Conservation (phyloP, 2,113 vertebrate species). For the Lichenostomus cassidix region DNA sequence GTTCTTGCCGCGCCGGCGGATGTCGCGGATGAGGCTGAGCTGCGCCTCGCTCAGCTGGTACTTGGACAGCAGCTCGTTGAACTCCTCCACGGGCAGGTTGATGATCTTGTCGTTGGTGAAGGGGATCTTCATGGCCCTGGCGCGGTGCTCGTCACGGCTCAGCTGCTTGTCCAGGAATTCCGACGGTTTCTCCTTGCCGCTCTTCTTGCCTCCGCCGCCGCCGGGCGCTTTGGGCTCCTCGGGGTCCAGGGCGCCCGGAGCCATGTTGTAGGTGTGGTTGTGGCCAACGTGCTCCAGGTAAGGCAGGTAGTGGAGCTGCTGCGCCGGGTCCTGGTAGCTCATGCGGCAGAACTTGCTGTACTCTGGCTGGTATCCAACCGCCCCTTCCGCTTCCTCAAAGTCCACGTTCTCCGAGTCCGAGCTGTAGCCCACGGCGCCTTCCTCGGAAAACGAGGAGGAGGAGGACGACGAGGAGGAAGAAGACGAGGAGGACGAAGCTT, state of each 20-base stretch:
- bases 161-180: constrained; percentile 91
- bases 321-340: constrained; percentile 94
- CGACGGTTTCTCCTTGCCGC: constrained; percentile 79
- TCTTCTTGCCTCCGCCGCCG: constrained; percentile 74
- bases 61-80: constrained; percentile 96
- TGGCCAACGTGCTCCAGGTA: constrained; percentile 92
- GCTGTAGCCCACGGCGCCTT: constrained; percentile 96
- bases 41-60: constrained; percentile 94
- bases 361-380: constrained; percentile 91
- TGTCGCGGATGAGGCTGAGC: constrained; percentile 95
- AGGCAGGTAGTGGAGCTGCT: constrained; percentile 87
- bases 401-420: constrained; percentile 91
- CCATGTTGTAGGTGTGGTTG: constrained; percentile 98
- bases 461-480: constrained; percentile 80
- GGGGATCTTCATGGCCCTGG: constrained; percentile 95
- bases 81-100: constrained; percentile 96
- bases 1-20: constrained; percentile 94
- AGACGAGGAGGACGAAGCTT: constrained; percentile 81
- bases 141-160: constrained; percentile 92
- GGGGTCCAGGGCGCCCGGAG: constrained; percentile 72
- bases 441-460: constrained; percentile 90
- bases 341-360: constrained; percentile 97
- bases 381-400: constrained; percentile 87
- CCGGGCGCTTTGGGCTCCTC: constrained; percentile 74
- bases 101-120: constrained; percentile 98